phyloP scores from a whole-genome alignment of 2,888 invertebrate species.

The Athrips mouffetella region DNA sequence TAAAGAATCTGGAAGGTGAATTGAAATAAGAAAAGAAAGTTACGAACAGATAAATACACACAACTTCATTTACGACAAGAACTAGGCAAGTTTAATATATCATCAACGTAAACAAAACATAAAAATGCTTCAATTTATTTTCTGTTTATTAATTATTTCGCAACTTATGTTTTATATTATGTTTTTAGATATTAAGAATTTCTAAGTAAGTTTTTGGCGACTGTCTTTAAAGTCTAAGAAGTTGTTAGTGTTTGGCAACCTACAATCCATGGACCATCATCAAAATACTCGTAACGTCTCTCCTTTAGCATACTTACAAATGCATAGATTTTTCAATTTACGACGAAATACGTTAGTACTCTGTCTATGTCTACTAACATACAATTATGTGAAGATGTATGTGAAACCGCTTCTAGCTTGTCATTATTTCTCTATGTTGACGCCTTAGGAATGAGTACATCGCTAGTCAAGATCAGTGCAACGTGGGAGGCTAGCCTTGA shows the following conservation, averaged over 20 bases:
- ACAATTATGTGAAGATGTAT: slow-evolving; percentile 13
- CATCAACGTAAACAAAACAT: no score
- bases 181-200: no score
- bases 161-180: no score
- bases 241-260: no score
- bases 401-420: slow-evolving; percentile 34
- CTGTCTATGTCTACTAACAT: slow-evolving; percentile 9
- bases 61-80: no score
- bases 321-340: not conserved
- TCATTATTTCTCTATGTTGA: slow-evolving; percentile 29
- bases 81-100: no score
- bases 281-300: no score
- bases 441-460: slow-evolving; percentile 45
- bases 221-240: no score
- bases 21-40: not conserved
- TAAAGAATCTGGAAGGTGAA: slow-evolving; percentile 21
- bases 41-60: no score
- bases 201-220: no score
- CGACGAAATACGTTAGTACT: slow-evolving; percentile 6
- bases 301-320: not conserved
- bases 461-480: slow-evolving; percentile 46
- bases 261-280: not conserved
- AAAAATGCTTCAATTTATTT: no score
- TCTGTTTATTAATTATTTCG: no score
- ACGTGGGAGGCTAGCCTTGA: slow-evolving; percentile 55